Base-by-base conservation (phyloP, 2,797 vertebrate genomes). In the Acestrorhynchus altus region DNA sequence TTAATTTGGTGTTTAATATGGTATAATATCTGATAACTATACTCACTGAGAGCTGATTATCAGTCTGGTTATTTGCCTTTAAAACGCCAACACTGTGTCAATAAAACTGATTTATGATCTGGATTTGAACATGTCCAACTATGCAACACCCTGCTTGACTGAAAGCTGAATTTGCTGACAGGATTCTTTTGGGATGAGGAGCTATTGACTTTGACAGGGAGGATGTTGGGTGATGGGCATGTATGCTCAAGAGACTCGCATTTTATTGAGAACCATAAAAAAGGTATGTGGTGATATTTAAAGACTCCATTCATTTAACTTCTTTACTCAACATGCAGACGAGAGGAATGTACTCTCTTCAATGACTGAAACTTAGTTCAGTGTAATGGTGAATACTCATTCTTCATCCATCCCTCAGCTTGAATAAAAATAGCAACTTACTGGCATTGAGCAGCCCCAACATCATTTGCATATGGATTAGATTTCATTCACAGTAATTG, bases 201-300 rank as follows among this genome's bases (percentile, higher is more conserved):
- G 12, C 63, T 64, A 44, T 61, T 77, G 66, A 26, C 47, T 39
- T 52, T 51, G 0, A 70, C 11, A 51, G 54, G 44, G 31, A 61
- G 64, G 65, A 68, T 64, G 40, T 46, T 68, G 51, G n/a, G 63
- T 22, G 24, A 57, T 52, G 31, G 47, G 26, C 22, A 40, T 35
- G 24, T 66, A 51, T 26, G 65, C 13, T 28, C 44, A 18, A 9
- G 69, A 64, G 56, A 63, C 9, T 26, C 20, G 67, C 10, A 22
- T 76, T 64, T 65, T 20, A 44, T 64, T 64, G 9, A 51, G 8
- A 16, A 54, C 24, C 56, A 13, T 72, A 42, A 72, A 28, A 49
- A 10, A 28, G 15, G 13, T 57, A 79, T 40, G 56, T 24, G 54
- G 10, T 54, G 57, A 60, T 54, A 44, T 31, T 61, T 79, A 40